Percentiles rank a stretch among this genome's conserved stretches.
Conservation (phyloP, 2,113 vertebrate species). For the Limnothrissa miodon region DNA sequence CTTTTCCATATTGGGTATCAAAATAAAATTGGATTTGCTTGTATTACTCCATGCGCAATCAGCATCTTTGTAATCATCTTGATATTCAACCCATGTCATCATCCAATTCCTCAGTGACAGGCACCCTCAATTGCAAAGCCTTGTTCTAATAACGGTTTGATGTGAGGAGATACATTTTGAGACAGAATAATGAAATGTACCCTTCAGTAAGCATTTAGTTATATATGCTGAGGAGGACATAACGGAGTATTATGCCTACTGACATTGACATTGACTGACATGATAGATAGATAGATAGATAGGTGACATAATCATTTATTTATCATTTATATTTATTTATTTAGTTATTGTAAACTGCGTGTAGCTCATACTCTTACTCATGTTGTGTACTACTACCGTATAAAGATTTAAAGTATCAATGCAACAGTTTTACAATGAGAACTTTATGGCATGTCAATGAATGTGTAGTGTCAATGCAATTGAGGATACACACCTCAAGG, state of each 20-base stretch:
- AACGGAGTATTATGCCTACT: constrained; percentile 44
- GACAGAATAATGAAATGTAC: constrained; percentile 52
- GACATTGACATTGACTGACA: too few species aligned
- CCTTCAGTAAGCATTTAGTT: constrained; percentile 60
- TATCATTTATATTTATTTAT: too few species aligned
- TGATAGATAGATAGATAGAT: too few species aligned
- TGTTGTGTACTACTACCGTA: too few species aligned
- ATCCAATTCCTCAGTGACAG: constrained; percentile 66
- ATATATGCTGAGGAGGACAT: constrained; percentile 60
- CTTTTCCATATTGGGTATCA: constrained; percentile 1
- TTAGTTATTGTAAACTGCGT: not conserved
- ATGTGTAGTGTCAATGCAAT: not conserved
- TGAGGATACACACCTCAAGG: constrained; percentile 26
- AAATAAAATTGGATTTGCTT: not conserved
- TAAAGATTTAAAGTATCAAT: not conserved
- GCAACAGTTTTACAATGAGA: not conserved
- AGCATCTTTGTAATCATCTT: constrained; percentile 61
- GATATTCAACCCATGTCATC: constrained; percentile 63
- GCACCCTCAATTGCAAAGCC: constrained; percentile 62
- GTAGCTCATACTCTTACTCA: not conserved
- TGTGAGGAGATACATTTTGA: constrained; percentile 63
- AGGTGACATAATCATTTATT: too few species aligned
- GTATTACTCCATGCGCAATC: not conserved
- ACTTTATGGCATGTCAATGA: not conserved
- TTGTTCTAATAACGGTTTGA: constrained; percentile 65